A percentile compares a stretch with the other conserved stretches of the same genome.
Evolutionary conservation across 53 echinoderm and acorn worm species (phyloP).

Genomic region (Apostichopus leukothele): DNA sequence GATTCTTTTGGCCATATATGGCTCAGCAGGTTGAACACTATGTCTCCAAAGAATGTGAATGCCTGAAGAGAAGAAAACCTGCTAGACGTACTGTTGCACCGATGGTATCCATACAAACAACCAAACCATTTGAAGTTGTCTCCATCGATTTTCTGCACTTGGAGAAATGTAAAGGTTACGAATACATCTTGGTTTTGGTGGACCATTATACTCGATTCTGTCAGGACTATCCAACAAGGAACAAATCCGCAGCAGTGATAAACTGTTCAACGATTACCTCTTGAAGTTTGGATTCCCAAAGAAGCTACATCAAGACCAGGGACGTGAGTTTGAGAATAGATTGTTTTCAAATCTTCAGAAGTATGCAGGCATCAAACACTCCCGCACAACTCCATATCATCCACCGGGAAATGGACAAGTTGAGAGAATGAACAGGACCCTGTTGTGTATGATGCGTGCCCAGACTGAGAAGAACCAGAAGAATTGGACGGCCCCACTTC

Average conservation of each 20-base stretch:
- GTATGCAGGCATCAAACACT: slow-evolving; percentile 11
- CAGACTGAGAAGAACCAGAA: slow-evolving; percentile 19
- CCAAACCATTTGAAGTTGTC: slow-evolving; percentile 19
- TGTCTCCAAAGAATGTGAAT: no score
- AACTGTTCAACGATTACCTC: slow-evolving; percentile 54
- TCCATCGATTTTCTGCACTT: slow-evolving; percentile 45
- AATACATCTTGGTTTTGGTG: slow-evolving; percentile 37
- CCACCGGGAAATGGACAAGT: slow-evolving; percentile 53
- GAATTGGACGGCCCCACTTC: slow-evolving; percentile 52
- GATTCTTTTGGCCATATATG: no score
- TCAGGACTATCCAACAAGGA: slow-evolving; percentile 52
- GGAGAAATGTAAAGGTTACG: slow-evolving; percentile 27
- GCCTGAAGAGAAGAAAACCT: no score
- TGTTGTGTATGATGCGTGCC: slow-evolving; percentile 52
- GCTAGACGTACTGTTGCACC: slow-evolving; percentile 1
- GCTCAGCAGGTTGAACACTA: no score
- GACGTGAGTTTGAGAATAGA: slow-evolving; percentile 65
- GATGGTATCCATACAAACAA: slow-evolving; percentile 13
- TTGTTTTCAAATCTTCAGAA: slow-evolving; percentile 47
- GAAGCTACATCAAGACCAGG: slow-evolving; percentile 63
- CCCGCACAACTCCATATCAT: slow-evolving; percentile 27
- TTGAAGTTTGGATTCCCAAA: slow-evolving; percentile 54
- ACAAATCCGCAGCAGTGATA: slow-evolving; percentile 43
- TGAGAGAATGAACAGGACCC: slow-evolving; percentile 53
- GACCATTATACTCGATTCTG: slow-evolving; percentile 35